A percentile compares a stretch with the other conserved stretches of the same genome.
Evolutionary conservation across 1,140 invertebrate genomes (phyloP).

Genomic region (Belonocnema kinseyi): DNA sequence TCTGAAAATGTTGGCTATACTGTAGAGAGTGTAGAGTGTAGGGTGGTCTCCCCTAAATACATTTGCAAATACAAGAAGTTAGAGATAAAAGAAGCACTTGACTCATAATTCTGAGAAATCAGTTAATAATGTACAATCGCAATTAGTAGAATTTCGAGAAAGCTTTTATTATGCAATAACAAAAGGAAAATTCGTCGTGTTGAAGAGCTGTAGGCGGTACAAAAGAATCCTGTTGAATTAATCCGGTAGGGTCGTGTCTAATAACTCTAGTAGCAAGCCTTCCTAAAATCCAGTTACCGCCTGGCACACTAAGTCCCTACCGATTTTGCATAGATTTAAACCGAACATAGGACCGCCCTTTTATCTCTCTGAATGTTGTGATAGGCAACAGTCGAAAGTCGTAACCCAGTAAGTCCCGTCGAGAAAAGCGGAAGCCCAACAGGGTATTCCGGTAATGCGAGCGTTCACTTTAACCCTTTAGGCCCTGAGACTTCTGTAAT

Average conservation of each 20-base stretch:
- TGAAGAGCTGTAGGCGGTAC: neutral
- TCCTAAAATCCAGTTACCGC: constrained; percentile 51
- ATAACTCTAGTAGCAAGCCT: neutral
- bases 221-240: constrained; percentile 4
- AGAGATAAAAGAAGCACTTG: too few species aligned
- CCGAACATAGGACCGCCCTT: constrained; percentile 39
- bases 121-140: neutral
- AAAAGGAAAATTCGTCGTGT: neutral
- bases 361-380: constrained; percentile 27
- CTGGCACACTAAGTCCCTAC: constrained; percentile 49
- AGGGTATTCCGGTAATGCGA: constrained; percentile 4
- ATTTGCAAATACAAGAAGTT: too few species aligned
- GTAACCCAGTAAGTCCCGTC: constrained; percentile 33
- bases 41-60: too few species aligned
- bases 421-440: constrained; percentile 23
- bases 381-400: constrained; percentile 27
- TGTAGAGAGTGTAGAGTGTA: too few species aligned
- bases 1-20: too few species aligned
- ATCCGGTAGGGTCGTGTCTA: neutral
- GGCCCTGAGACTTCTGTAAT: constrained; percentile 40
- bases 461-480: constrained; percentile 39
- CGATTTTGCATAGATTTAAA: neutral
- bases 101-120: neutral
- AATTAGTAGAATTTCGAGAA: constrained; percentile 10
- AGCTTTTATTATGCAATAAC: constrained; percentile 12